These are phyloP conservation scores for Plemyria rubiginata DNA, from an alignment of 2,888 invertebrate genomes.

Conservation along the genomic window DNA sequence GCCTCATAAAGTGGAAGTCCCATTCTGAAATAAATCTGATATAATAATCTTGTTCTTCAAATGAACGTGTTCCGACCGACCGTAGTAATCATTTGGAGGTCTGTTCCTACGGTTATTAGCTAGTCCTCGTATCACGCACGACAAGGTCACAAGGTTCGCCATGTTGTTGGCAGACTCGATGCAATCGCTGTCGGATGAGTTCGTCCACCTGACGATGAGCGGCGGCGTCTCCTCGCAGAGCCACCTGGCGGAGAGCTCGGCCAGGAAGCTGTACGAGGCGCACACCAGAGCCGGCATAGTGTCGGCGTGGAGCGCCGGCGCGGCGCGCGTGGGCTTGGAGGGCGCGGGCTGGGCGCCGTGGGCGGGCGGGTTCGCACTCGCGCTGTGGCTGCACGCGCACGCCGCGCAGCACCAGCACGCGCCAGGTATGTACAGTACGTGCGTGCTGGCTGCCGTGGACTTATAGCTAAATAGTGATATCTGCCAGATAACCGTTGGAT, in stretches of 20 bases:
- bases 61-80: not conserved
- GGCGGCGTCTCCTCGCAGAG: slow-evolving; percentile 56
- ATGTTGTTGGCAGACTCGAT: slow-evolving; percentile 41
- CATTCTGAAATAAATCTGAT: not conserved
- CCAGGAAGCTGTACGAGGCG: slow-evolving; percentile 55
- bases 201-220: slow-evolving; percentile 47
- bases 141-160: not conserved
- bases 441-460: no score
- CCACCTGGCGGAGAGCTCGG: slow-evolving; percentile 60
- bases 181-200: slow-evolving; percentile 49
- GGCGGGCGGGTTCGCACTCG: slow-evolving; percentile 85
- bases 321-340: slow-evolving; percentile 66
- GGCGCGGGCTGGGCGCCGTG: slow-evolving; percentile 86
- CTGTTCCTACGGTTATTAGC: not conserved
- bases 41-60: not conserved
- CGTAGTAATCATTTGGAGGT: not conserved
- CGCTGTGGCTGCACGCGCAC: slow-evolving; percentile 81
- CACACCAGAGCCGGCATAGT: slow-evolving; percentile 59
- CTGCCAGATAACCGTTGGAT: no score
- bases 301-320: slow-evolving; percentile 68
- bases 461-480: no score
- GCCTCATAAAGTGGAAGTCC: no score
- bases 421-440: no score
- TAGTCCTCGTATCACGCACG: no score
- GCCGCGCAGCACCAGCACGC: no score